A percentile compares a stretch with the other conserved stretches of the same genome.
phyloP scores from a whole-genome alignment of 2,888 invertebrate genomes.

The Lasius fuliginosus region DNA sequence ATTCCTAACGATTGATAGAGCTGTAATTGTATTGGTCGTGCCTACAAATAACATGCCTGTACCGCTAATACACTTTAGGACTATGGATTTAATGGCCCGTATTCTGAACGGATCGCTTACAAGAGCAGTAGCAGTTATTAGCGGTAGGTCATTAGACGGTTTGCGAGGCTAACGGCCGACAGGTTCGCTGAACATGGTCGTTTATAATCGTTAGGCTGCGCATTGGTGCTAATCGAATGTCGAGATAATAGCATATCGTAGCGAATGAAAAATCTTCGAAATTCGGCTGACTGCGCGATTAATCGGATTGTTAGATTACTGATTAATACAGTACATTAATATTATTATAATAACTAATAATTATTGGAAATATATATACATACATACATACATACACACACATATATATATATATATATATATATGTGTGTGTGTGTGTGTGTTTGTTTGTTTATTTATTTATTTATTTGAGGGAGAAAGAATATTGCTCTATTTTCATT shows the following conservation, averaged over 20 bases:
- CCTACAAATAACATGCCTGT: constrained; percentile 69
- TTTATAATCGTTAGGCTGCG: constrained; percentile 75
- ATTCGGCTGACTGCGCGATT: constrained; percentile 31
- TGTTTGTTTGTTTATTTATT: neutral
- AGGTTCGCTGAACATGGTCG: constrained; percentile 74
- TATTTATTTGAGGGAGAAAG: neutral
- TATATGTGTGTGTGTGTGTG: too few relatives aligned
- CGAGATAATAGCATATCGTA: constrained; percentile 65
- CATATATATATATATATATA: too few relatives aligned
- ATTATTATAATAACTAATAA: constrained; percentile 20
- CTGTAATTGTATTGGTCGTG: constrained; percentile 50
- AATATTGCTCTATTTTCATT: too few relatives aligned
- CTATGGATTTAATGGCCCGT: constrained; percentile 74
- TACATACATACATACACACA: too few relatives aligned
- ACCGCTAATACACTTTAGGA: constrained; percentile 74
- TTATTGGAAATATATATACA: constrained; percentile 18
- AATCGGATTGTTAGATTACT: constrained; percentile 37
- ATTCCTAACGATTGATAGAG: constrained; percentile 55
- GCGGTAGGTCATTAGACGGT: constrained; percentile 76
- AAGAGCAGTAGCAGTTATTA: constrained; percentile 76
- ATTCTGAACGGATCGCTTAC: constrained; percentile 74
- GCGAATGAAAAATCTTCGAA: constrained; percentile 48
- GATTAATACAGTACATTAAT: constrained; percentile 28
- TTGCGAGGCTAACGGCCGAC: constrained; percentile 75
- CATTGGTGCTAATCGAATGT: constrained; percentile 75